These are phyloP conservation scores for Stichopus horrens DNA, from an alignment of 53 echinoderm and acorn worm species.

Conservation along the genomic window DNA sequence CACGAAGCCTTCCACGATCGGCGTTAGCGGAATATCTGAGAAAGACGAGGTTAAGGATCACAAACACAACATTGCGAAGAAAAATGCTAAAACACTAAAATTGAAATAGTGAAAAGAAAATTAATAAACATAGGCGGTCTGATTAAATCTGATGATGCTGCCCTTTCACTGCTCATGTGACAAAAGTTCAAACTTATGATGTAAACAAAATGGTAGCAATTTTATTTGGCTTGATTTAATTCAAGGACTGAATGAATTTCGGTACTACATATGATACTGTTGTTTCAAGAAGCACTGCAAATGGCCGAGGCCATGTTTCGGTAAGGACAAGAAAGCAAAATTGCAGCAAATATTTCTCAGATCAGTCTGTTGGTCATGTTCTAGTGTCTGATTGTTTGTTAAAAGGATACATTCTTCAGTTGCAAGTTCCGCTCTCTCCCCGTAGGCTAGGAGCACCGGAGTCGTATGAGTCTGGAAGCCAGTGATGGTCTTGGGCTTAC, in stretches of 20 bases:
- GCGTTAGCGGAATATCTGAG: conserved; percentile 81
- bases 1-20: conserved; percentile 91
- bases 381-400: too few species aligned
- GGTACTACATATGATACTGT: too few species aligned
- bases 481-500: conserved; percentile 97
- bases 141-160: neutral
- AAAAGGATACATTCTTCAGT: conserved; percentile 99
- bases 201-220: too few species aligned
- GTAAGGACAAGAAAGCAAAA: too few species aligned
- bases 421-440: conserved; percentile 91
- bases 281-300: too few species aligned
- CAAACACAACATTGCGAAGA: neutral
- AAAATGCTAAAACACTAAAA: neutral
- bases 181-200: neutral
- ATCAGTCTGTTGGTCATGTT: too few species aligned
- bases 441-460: conserved; percentile 85
- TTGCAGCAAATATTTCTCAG: too few species aligned
- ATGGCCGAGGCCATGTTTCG: too few species aligned
- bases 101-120: neutral
- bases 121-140: neutral
- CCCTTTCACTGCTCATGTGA: neutral
- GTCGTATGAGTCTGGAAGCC: conserved; percentile 99
- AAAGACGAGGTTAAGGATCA: neutral
- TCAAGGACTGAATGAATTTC: too few species aligned
- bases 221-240: too few species aligned